Evolutionary conservation across 2,113 vertebrate species (phyloP).

Genomic region (Aramus guarauna): DNA sequence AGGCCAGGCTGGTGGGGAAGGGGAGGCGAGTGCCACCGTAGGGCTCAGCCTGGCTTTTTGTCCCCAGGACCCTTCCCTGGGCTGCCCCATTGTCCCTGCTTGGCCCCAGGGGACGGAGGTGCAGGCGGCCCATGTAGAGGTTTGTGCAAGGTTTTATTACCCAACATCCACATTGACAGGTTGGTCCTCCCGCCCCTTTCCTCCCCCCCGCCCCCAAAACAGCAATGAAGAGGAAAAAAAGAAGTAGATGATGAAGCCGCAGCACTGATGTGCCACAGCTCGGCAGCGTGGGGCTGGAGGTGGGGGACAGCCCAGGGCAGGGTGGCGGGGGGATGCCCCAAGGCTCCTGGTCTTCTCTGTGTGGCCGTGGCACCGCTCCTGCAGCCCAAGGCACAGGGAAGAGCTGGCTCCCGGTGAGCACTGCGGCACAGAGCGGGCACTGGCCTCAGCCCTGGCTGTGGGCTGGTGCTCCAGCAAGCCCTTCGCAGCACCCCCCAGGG

Average conservation of each 20-base stretch:
- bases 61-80: not conserved
- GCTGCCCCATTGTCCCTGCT: not conserved
- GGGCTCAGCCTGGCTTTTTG: not conserved
- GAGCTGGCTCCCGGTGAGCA: not conserved
- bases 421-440: accelerated
- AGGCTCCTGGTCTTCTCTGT: not conserved
- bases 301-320: not conserved
- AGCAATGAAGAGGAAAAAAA: not conserved
- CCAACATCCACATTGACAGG: slow-evolving; percentile 60
- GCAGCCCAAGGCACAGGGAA: slow-evolving; percentile 12
- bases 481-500: not conserved
- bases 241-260: not conserved
- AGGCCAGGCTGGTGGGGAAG: not conserved
- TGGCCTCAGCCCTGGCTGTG: not conserved
- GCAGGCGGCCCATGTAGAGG: not conserved
- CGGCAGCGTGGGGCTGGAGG: not conserved
- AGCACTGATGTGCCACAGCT: not conserved
- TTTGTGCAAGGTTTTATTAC: slow-evolving; percentile 71
- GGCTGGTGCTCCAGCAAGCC: not conserved
- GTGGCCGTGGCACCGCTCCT: not conserved
- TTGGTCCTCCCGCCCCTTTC: not conserved
- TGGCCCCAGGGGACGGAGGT: not conserved
- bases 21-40: not conserved
- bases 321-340: not conserved
- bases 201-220: not conserved